These are phyloP conservation scores for Busseola fusca DNA, from an alignment of 2,888 invertebrate species.

Conservation along the genomic window DNA sequence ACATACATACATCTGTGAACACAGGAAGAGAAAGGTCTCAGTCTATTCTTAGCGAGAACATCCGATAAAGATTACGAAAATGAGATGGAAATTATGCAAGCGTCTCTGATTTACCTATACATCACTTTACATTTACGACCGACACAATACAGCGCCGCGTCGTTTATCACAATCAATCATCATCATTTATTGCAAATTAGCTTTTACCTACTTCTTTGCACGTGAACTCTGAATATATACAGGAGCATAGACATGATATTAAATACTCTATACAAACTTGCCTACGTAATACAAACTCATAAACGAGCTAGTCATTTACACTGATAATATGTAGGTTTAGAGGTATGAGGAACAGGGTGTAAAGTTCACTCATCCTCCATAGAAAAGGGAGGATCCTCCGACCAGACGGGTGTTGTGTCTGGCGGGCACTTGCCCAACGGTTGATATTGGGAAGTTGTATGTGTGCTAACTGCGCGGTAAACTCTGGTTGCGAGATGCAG, in stretches of 20 bases:
- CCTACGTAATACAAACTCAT: neutral
- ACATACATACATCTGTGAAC: neutral
- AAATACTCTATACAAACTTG: neutral
- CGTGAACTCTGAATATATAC: slow-evolving; percentile 1
- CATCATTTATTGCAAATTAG: slow-evolving; percentile 39
- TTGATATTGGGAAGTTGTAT: no score
- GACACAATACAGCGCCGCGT: slow-evolving; percentile 12
- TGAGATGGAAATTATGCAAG: slow-evolving; percentile 26
- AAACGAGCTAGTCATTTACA: neutral
- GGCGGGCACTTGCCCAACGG: no score
- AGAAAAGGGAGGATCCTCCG: no score
- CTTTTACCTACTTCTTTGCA: slow-evolving; percentile 22
- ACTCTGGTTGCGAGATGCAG: no score
- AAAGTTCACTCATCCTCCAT: no score
- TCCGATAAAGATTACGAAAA: slow-evolving; percentile 18
- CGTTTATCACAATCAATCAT: slow-evolving; percentile 50
- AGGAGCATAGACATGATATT: neutral
- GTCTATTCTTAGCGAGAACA: neutral
- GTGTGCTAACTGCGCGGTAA: no score
- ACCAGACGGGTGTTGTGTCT: no score
- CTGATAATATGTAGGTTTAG: no score
- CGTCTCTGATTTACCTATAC: slow-evolving; percentile 14
- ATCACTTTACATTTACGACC: slow-evolving; percentile 28
- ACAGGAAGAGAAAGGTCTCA: slow-evolving; percentile 15
- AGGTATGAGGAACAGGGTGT: no score